Evolutionary conservation across 2,888 invertebrate genomes (phyloP).

Genomic region (Caenorhabditis sp.): DNA sequence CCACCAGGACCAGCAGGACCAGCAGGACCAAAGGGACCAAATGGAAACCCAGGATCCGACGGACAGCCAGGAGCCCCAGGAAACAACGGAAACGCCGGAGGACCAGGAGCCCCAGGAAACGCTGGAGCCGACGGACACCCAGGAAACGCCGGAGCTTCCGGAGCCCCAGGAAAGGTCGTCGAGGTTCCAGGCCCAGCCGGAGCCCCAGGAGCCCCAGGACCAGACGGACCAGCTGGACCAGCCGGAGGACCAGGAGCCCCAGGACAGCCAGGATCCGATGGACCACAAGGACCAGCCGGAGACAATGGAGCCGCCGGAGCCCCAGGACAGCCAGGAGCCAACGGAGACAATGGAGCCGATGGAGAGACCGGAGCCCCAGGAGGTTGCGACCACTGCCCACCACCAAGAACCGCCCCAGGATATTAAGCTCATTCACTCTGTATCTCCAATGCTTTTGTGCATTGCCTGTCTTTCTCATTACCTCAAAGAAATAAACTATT

Average conservation of each 20-base stretch:
- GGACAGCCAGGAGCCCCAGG: conserved; percentile 65
- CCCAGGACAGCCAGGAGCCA: conserved; percentile 65
- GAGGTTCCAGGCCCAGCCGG: conserved; percentile 66
- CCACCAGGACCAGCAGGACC: conserved; percentile 66
- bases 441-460: conserved; percentile 52
- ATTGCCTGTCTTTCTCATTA: conserved; percentile 51
- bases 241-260: conserved; percentile 63
- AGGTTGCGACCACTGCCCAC: conserved; percentile 73
- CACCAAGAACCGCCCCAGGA: conserved; percentile 72
- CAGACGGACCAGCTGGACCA: conserved; percentile 65
- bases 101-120: conserved; percentile 65
- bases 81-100: conserved; percentile 57
- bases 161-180: conserved; percentile 63
- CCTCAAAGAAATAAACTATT: conserved; percentile 50
- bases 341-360: conserved; percentile 63
- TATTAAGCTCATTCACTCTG: conserved; percentile 57
- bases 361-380: conserved; percentile 71
- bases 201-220: conserved; percentile 62
- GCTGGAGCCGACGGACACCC: conserved; percentile 65
- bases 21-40: conserved; percentile 71
- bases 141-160: conserved; percentile 67
- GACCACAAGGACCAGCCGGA: conserved; percentile 69
- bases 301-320: conserved; percentile 68
- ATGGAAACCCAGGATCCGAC: conserved; percentile 66
- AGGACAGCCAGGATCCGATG: conserved; percentile 62